Evolutionary conservation across 2,888 invertebrate genomes (phyloP), one percentile per base, ranked within the genome.

Genomic region (Perdita meconis): DNA sequence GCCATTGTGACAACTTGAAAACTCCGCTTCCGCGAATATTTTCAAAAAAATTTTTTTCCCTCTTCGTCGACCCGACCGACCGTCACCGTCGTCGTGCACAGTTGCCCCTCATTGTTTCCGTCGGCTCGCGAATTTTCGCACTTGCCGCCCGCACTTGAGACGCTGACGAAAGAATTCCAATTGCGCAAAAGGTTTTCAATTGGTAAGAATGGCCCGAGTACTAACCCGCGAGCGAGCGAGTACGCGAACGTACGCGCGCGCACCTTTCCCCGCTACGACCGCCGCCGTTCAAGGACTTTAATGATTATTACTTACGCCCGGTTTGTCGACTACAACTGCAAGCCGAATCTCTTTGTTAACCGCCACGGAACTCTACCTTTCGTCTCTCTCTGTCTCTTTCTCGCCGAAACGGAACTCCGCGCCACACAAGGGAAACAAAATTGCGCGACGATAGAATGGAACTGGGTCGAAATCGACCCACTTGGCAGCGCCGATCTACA

Each of bases 1-100:
- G 86, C 84, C 86, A 84, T 85, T 85, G 86, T 85, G 85, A 80
- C 66, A 80, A 83, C 86, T 85, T 82, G 86, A 85, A 85, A 83
- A 83, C 82, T 82, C 80, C 75, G 82, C 80, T 77, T 77, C 70
- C 82, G 68, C 78, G 82, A 82, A 85, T 85, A 85, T 86, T 85
- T 85, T 85, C 71, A 80, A 85, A 85, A 47, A 85, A 63, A 34
- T 36, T 85, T 68, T 71, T 70, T 80, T 83, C 64, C 69, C 69
- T 38, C 61, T 55, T 51, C 56, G 26, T 40, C 53, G 47, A n/a
- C 65, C 55, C 47, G 24, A 22, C 24, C 64, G 10, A 13, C 26
- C 55, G 22, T 24, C 26, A 2, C 26, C 42, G 13, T 16, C 38
- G 44, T 59, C 57, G 60, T 70, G 81, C 64, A 74, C 61, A 81